Evolutionary conservation across 2,113 vertebrate genomes (phyloP), one percentile per base, ranked within the genome.

Genomic region (Planiliza haematocheilus): DNA sequence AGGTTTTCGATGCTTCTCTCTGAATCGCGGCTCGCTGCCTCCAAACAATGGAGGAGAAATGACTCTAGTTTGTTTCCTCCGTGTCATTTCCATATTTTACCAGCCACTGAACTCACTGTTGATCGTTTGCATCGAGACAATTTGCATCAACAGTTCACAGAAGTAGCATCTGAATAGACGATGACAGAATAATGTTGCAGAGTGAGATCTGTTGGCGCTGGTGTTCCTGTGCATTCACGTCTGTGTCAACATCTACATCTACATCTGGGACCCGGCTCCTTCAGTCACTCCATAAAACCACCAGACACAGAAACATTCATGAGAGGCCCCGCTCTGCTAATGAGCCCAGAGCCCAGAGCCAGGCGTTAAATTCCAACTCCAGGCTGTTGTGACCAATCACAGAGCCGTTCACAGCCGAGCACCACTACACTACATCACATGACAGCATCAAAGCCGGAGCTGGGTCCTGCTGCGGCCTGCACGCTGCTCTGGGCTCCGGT

Each of bases 341-440:
- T 30, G 24, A 30, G 24, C 24, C 24, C 24, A 30, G 24, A 2
- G 24, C 24, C 24, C 24, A 30, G 24, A 30, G 24, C 24, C 49
- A 43, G 14, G 7, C 46, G 39, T 10, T 1, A 30, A n/a, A 48
- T 52, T 60, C 42, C 62, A 45, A 64, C 39, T 59, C 60, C 49
- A 7, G 13, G 42, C 74, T 51, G 64, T 7, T 57, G 24, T 36
- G 49, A 46, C 81, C 72, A 64, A 67, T 77, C 70, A 64, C 39
- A 61, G 75, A 37, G 49, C 58, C 4, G 45, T 41, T 20, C 24
- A 30, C 24, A 30, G 24, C 24, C 24, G 24, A 30, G 24, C 24
- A 30, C 39, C n/a, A 37, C 55, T 34, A 7, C 39, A 13, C 37
- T 7, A 21, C 55, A 24, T 79, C 53, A 30, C 64, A 46, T 60